Evolutionary conservation across 2,888 invertebrate species (phyloP).

Genomic region (Caenorhabditis sp.): DNA sequence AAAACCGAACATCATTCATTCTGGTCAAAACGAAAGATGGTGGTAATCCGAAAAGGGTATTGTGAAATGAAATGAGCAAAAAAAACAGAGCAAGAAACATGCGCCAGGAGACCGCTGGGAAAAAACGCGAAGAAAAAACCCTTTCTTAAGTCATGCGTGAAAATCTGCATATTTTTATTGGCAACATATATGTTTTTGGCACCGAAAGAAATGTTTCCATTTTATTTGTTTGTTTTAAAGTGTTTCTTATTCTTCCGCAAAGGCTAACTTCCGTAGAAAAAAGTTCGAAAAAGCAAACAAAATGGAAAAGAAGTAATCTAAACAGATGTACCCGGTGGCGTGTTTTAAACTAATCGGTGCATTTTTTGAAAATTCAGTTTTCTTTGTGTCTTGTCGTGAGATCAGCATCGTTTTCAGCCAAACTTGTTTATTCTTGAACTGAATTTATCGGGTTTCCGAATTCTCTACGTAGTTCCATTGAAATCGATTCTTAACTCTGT

Average conservation of each 20-base stretch:
- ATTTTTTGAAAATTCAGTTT: background rate
- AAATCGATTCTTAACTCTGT: too few relatives aligned
- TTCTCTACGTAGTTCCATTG: too few relatives aligned
- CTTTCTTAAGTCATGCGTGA: constrained; percentile 16
- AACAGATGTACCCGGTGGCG: constrained; percentile 30
- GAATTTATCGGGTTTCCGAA: too few relatives aligned
- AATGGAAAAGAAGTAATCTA: constrained; percentile 21
- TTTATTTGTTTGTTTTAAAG: constrained; percentile 1
- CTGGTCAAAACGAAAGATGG: constrained; percentile 5
- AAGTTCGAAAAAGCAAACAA: constrained; percentile 16
- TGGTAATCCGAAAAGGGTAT: constrained; percentile 27
- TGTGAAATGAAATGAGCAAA: constrained; percentile 7
- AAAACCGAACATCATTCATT: constrained; percentile 32
- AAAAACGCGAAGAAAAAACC: constrained; percentile 6
- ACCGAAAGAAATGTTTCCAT: constrained; percentile 6
- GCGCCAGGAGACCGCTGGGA: constrained; percentile 7
- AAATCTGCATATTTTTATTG: constrained; percentile 31
- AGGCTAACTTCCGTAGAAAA: background rate
- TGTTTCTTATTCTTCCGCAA: constrained; percentile 2
- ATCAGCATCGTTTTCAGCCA: too few relatives aligned
- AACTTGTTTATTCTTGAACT: too few relatives aligned
- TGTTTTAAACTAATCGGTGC: constrained; percentile 27
- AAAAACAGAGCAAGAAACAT: constrained; percentile 27
- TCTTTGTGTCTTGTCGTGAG: too few relatives aligned
- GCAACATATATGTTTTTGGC: constrained; percentile 28